Base-by-base conservation (phyloP, 1,140 invertebrate species). In the Sitodiplosis mosellana region DNA sequence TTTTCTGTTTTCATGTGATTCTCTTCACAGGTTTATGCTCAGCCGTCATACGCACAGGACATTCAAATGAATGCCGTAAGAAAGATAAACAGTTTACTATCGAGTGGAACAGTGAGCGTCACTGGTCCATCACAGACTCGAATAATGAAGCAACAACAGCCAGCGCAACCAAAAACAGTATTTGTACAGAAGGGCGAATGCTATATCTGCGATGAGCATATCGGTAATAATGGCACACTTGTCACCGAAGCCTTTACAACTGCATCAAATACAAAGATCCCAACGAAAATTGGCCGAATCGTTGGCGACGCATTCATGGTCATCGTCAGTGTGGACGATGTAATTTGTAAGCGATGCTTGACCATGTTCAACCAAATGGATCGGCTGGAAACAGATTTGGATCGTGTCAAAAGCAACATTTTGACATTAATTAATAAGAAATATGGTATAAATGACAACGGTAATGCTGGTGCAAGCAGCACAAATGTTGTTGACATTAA, bases 21-120 rank as follows among this genome's bases (percentile, higher is more conserved):
- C 27, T 27, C 27, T 27, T 27, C 47, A 14, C 44, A 47, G 49
- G 45, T 50, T 15, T 41, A 47, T 18, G 38, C 38, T 14, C 41
- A 37, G 18, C 47, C 27, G 18, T 17, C 27, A 7, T 40, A 6
- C 15, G 15, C 5, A 34, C 45, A 50, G 14, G 44, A 46, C 17
- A 46, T 33, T 14, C 45, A 50, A 44, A 50, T 50, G 46, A 46
- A 50, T 52, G 54, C 60, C 37, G 62, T 60, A 43, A 58, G 59
- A 50, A 64, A 64, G 56, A 63, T 64, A 47, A 63, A 63, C 51
- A 64, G 64, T 56, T 55, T 64, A 53, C 55, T 63, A 4, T 59
- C 55, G 38, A 64, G 62, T 54, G 62, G 61, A 36, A 59, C 61
- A 22, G 62, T 64, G 17, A 64, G 59, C 42, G 60, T 64, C 15